Conservation (phyloP, 2,888 invertebrate genomes). For the Tortricodes alternella region DNA sequence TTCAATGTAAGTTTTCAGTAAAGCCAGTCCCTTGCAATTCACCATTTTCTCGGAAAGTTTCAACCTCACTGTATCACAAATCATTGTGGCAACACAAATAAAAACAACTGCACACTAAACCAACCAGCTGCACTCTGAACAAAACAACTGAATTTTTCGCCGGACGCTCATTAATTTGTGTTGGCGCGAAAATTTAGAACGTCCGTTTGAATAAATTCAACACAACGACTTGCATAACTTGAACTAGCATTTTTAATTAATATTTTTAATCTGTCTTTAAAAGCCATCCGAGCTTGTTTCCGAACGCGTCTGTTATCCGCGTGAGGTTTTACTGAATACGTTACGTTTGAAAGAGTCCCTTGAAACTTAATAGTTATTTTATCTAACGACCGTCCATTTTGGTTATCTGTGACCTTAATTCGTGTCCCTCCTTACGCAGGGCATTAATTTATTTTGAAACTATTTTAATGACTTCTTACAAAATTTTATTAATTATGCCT, state of each 20-base stretch:
- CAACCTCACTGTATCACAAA: constrained; percentile 68
- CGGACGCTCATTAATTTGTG: constrained; percentile 64
- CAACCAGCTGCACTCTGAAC: constrained; percentile 47
- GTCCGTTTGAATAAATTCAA: constrained; percentile 20
- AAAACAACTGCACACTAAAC: constrained; percentile 47
- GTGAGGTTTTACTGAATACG: constrained; percentile 15
- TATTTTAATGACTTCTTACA: constrained; percentile 46
- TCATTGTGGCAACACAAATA: constrained; percentile 51
- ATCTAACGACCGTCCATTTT: constrained; percentile 59
- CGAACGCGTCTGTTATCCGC: constrained; percentile 7
- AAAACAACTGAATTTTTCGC: constrained; percentile 57
- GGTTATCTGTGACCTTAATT: constrained; percentile 69
- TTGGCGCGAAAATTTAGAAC: constrained; percentile 33
- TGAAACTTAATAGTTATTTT: constrained; percentile 67
- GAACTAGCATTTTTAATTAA: constrained; percentile 3
- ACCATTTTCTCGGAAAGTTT: constrained; percentile 73
- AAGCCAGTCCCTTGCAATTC: constrained; percentile 68
- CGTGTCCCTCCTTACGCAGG: constrained; percentile 41
- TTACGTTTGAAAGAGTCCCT: constrained; percentile 36
- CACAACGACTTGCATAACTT: constrained; percentile 15
- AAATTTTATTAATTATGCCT: constrained; percentile 1
- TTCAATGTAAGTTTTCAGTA: constrained; percentile 69
- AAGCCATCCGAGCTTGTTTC: neutral
- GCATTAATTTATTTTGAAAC: constrained; percentile 46
- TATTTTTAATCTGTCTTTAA: neutral